These are phyloP conservation scores for Ctenopoma multispine DNA, from an alignment of 2,797 vertebrate species.

Conservation along the genomic window DNA sequence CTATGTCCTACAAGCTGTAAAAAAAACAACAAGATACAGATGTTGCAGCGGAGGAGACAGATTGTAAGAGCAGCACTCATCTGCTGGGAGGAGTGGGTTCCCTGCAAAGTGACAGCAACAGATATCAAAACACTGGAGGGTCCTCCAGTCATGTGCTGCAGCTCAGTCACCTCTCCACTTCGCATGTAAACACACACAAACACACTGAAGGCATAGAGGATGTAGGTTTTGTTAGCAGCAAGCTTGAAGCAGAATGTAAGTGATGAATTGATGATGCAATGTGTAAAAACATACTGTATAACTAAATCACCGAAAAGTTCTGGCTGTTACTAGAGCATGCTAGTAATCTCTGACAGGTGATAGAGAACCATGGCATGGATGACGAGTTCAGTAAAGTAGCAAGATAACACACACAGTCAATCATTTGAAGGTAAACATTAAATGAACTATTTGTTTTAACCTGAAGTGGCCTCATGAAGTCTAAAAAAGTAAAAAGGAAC, in stretches of 20 bases:
- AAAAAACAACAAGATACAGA: constrained; percentile 26
- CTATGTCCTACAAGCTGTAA: constrained; percentile 7
- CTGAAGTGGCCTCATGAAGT: not conserved
- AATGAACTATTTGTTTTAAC: not conserved
- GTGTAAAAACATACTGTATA: no score
- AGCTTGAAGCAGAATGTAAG: not conserved
- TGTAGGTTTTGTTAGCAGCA: constrained; percentile 1
- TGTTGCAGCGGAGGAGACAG: constrained; percentile 39
- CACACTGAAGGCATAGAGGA: constrained; percentile 11
- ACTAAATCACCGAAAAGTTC: no score
- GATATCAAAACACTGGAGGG: constrained; percentile 60
- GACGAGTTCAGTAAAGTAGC: not conserved
- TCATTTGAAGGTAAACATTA: no score
- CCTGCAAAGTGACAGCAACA: constrained; percentile 58
- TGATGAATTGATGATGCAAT: not conserved
- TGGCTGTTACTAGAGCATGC: no score
- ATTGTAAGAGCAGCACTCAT: constrained; percentile 38
- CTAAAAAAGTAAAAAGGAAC: not conserved
- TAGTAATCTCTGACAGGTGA: no score
- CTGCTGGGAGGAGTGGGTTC: constrained; percentile 42
- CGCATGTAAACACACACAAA: constrained; percentile 48
- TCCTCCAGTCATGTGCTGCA: constrained; percentile 32
- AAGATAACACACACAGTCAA: not conserved
- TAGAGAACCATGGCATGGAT: not conserved
- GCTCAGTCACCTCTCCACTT: constrained; percentile 32